These are phyloP conservation scores for Calameuta filiformis DNA, from an alignment of 2,888 invertebrate species.

Conservation along the genomic window DNA sequence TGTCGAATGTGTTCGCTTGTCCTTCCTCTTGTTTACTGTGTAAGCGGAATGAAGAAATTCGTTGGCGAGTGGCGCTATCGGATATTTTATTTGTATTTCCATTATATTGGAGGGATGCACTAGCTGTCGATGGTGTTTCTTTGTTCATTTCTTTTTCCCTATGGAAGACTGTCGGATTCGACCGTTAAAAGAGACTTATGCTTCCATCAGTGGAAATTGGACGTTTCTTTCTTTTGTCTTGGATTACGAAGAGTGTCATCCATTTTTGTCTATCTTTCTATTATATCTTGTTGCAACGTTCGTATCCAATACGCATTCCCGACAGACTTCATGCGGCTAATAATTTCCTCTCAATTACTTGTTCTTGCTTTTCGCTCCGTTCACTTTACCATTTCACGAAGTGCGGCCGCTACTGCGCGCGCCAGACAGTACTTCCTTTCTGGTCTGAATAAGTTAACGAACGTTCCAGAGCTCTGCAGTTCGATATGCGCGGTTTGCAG, in stretches of 20 bases:
- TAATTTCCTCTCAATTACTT: neutral
- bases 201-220: neutral
- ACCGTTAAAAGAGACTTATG: neutral
- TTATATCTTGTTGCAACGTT: constrained; percentile 35
- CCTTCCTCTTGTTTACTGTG: neutral
- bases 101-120: neutral
- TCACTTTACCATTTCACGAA: neutral
- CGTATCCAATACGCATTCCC: constrained; percentile 59
- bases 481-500: constrained; percentile 52
- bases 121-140: neutral
- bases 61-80: neutral
- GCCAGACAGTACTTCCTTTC: neutral
- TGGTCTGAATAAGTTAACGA: constrained; percentile 44
- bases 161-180: neutral
- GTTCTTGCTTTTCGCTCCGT: neutral
- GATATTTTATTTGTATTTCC: neutral
- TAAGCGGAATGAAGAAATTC: neutral
- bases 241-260: neutral
- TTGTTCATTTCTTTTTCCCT: neutral
- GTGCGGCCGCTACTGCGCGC: neutral
- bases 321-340: constrained; percentile 34
- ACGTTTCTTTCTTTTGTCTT: neutral
- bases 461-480: constrained; percentile 19
- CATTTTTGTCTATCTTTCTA: neutral
- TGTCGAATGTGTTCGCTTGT: neutral